These are phyloP conservation scores for Lochmaea capreae DNA, from an alignment of 2,888 invertebrate genomes.

Conservation along the genomic window DNA sequence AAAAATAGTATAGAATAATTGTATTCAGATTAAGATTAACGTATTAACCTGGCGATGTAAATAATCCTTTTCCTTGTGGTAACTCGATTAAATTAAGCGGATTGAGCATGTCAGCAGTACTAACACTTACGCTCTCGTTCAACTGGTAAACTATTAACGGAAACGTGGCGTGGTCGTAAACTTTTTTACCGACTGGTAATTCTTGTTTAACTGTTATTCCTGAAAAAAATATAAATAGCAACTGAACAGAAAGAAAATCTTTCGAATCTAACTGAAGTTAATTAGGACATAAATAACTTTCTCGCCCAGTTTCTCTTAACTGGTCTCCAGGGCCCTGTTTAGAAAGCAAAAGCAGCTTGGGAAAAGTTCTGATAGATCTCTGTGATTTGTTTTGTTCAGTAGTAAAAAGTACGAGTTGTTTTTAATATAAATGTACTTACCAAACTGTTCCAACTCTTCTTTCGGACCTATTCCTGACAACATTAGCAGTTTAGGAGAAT, in stretches of 20 bases:
- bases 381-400: background rate
- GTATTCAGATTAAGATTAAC: background rate
- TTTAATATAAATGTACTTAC: conserved; percentile 41
- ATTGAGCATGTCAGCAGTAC: conserved; percentile 9
- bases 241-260: background rate
- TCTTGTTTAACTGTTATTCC: conserved; percentile 72
- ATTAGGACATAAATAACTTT: background rate
- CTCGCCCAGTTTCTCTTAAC: background rate
- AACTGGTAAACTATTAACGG: conserved; percentile 62
- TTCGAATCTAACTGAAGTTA: background rate
- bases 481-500: conserved; percentile 82
- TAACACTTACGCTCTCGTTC: conserved; percentile 43
- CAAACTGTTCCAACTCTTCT: conserved; percentile 69
- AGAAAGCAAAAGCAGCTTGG: background rate
- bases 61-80: conserved; percentile 21
- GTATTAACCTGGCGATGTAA: conserved; percentile 32
- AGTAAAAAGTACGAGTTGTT: background rate
- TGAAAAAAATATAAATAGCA: background rate
- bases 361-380: conserved; percentile 2
- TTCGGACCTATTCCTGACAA: conserved; percentile 75
- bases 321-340: background rate
- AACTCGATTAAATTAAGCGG: conserved; percentile 22
- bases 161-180: conserved; percentile 73
- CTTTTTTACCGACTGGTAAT: conserved; percentile 74
- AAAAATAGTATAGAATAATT: conserved; percentile 43